Conservation (phyloP, 2,888 invertebrate species). For the Cephus spinipes region DNA sequence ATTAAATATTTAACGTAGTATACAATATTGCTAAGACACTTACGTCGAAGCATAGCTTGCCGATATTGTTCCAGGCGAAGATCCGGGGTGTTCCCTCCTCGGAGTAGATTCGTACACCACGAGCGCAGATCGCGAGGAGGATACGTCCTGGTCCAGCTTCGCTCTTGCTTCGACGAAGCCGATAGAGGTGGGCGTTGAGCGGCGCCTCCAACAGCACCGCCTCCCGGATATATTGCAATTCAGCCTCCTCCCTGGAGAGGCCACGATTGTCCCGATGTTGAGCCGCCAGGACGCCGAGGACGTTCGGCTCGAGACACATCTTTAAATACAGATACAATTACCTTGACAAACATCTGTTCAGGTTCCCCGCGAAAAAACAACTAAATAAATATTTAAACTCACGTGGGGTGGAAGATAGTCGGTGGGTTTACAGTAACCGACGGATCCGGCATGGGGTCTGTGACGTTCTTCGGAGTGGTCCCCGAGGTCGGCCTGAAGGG, state of each 20-base stretch:
- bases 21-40: slow-evolving; percentile 43
- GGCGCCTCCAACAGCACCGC: slow-evolving; percentile 86
- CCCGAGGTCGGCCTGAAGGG: slow-evolving; percentile 93
- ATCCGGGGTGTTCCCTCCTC: slow-evolving; percentile 72
- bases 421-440: slow-evolving; percentile 81
- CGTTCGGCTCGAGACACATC: slow-evolving; percentile 65
- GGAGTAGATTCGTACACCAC: slow-evolving; percentile 89
- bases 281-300: slow-evolving; percentile 57
- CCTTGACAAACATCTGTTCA: not conserved
- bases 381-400: slow-evolving; percentile 29
- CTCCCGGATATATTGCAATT: slow-evolving; percentile 89
- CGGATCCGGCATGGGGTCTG: slow-evolving; percentile 56
- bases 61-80: slow-evolving; percentile 96
- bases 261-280: slow-evolving; percentile 84
- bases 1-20: not conserved
- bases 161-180: slow-evolving; percentile 81
- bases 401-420: slow-evolving; percentile 85
- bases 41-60: slow-evolving; percentile 92
- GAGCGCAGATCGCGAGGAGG: slow-evolving; percentile 91
- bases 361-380: not conserved
- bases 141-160: slow-evolving; percentile 84
- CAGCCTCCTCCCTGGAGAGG: slow-evolving; percentile 83
- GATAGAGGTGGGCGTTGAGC: slow-evolving; percentile 90
- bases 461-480: slow-evolving; percentile 75
- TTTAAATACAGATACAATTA: slow-evolving; percentile 23